Percentiles rank a stretch among this genome's conserved stretches.
These are phyloP conservation scores for Poeciliopsis infans DNA, from an alignment of 2,797 vertebrate species.

Conservation along the genomic window DNA sequence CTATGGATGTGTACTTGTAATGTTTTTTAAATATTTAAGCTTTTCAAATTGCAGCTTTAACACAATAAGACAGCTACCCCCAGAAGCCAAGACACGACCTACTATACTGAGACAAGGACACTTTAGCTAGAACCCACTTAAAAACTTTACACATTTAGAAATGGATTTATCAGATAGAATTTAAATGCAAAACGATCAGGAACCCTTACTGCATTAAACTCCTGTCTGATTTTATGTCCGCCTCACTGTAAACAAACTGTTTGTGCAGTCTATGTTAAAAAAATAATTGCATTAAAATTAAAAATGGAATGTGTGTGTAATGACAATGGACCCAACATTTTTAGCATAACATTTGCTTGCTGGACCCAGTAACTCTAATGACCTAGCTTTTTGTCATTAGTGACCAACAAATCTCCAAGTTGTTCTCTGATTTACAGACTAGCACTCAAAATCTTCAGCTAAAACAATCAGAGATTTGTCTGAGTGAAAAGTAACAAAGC, in stretches of 20 bases:
- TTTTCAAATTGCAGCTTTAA: slow-evolving; percentile 25
- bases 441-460: not conserved
- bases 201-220: not conserved
- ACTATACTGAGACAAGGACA: slow-evolving; percentile 2
- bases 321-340: not conserved
- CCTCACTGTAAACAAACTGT: not conserved
- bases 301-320: not conserved
- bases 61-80: slow-evolving; percentile 14
- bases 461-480: not conserved
- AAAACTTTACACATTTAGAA: not conserved
- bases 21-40: slow-evolving; percentile 23
- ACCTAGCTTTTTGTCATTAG: not conserved
- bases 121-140: not conserved
- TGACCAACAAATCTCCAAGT: not conserved
- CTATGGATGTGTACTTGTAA: slow-evolving; percentile 11
- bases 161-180: not conserved
- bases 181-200: not conserved
- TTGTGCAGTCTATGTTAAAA: not conserved
- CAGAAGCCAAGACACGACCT: not conserved
- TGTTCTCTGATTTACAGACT: not conserved
- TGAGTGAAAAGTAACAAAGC: not conserved
- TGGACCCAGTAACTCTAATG: not conserved
- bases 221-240: too few species aligned
- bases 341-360: not conserved
- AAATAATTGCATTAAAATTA: not conserved